Evolutionary conservation across 2,113 vertebrate genomes (phyloP).

Genomic region (Ranitomeya imitator): DNA sequence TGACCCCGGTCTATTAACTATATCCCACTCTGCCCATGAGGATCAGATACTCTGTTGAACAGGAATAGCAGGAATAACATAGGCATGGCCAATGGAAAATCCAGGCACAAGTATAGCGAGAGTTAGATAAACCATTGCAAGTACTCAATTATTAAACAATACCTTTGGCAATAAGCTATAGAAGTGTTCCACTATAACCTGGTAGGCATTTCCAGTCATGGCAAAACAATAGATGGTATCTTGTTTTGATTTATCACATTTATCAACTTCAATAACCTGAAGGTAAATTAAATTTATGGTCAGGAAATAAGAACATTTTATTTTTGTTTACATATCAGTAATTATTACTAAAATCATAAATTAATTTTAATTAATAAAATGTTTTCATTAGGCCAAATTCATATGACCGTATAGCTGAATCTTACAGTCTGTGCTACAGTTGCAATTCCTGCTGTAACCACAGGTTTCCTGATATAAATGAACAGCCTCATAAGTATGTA

Average conservation of each 20-base stretch:
- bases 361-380: no score
- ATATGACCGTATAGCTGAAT: no score
- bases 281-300: not conserved
- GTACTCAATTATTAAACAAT: not conserved
- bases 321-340: not conserved
- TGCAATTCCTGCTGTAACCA: no score
- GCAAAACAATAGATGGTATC: conserved; percentile 66
- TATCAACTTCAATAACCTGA: conserved; percentile 7
- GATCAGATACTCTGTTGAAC: not conserved
- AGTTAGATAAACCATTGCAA: not conserved
- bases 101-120: not conserved
- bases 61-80: not conserved
- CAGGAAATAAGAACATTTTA: not conserved
- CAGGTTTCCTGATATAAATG: no score
- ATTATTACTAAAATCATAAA: not conserved
- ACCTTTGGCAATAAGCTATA: conserved; percentile 70
- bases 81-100: not conserved
- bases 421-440: no score
- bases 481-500: no score
- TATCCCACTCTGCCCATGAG: not conserved
- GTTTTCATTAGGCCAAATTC: no score
- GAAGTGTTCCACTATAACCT: conserved; percentile 69
- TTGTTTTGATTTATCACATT: conserved; percentile 51
- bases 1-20: no score
- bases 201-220: conserved; percentile 69